Evolutionary conservation across 1,140 invertebrate genomes (phyloP).

Genomic region (Andrena cerasifolii): DNA sequence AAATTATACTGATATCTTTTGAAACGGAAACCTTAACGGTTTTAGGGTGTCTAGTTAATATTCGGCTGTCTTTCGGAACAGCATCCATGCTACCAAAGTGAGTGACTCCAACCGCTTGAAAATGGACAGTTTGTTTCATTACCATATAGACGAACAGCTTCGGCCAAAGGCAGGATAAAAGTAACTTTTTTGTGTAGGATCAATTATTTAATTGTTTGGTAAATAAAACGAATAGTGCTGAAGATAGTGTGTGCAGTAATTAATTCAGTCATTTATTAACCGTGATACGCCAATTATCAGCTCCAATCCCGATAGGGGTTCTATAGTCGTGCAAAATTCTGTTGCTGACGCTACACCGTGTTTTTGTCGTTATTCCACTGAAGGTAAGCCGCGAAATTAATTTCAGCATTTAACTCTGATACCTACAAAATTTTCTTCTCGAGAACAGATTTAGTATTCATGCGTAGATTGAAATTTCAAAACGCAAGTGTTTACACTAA

Average conservation of each 20-base stretch:
- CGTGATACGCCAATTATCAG: conserved; percentile 28
- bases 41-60: conserved; percentile 11
- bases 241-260: not conserved
- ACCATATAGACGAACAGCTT: not conserved
- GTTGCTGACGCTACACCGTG: conserved; percentile 36
- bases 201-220: not conserved
- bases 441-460: not conserved
- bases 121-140: conserved; percentile 25
- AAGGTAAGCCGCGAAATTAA: conserved; percentile 16
- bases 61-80: conserved; percentile 34
- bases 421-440: not conserved
- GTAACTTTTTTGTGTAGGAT: conserved; percentile 1
- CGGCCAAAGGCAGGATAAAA: not conserved
- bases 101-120: conserved; percentile 42
- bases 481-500: conserved; percentile 58
- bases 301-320: not conserved
- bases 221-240: not conserved
- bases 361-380: conserved; percentile 12
- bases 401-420: not conserved
- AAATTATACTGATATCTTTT: too few species aligned
- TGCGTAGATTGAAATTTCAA: conserved; percentile 39
- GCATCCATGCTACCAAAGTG: conserved; percentile 24
- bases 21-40: too few species aligned
- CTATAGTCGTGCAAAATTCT: conserved; percentile 27
- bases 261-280: not conserved